Evolutionary conservation across 1,140 invertebrate species (phyloP).

Genomic region (Cherax destructor): DNA sequence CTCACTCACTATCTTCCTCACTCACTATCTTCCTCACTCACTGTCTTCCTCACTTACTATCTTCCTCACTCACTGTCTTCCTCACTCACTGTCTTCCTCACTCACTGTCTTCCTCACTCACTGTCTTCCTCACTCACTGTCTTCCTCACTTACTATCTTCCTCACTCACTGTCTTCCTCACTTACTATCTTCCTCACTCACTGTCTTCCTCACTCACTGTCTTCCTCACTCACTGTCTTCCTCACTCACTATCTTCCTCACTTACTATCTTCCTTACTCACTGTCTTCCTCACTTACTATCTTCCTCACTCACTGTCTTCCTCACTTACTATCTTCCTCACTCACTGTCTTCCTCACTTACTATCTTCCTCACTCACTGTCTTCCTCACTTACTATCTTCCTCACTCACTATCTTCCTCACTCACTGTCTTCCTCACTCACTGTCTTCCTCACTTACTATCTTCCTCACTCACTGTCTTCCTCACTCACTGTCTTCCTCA

Average conservation of each 20-base stretch:
- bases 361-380: not conserved
- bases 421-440: constrained; percentile 17
- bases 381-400: constrained; percentile 5
- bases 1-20: too few relatives aligned
- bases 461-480: not conserved
- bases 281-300: not conserved
- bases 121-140: too few relatives aligned
- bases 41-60: too few relatives aligned
- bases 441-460: too few relatives aligned
- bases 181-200: not conserved
- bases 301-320: not conserved
- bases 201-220: not conserved
- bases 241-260: not conserved
- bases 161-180: not conserved
- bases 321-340: not conserved
- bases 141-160: too few relatives aligned
- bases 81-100: too few relatives aligned
- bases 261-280: not conserved
- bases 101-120: too few relatives aligned
- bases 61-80: too few relatives aligned
- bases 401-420: constrained; percentile 24
- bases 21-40: too few relatives aligned
- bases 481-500: not conserved
- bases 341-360: not conserved
- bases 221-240: not conserved